These are phyloP conservation scores for Heliconius nattereri DNA, from an alignment of 1,140 invertebrate species.

Conservation along the genomic window DNA sequence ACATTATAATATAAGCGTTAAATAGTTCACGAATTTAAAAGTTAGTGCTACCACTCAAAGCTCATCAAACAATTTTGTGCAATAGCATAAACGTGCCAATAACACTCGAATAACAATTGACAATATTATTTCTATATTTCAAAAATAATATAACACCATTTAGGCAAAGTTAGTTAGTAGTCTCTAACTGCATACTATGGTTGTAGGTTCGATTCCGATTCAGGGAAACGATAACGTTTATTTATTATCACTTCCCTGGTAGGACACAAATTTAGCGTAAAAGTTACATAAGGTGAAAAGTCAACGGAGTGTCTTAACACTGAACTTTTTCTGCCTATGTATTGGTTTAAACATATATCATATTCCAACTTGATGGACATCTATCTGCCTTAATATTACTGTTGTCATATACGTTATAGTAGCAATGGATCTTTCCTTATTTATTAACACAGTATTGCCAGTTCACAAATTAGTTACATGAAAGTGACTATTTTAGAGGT, in stretches of 20 bases:
- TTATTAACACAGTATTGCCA: not conserved
- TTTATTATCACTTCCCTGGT: no score
- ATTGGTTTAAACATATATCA: not conserved
- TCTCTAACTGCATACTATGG: no score
- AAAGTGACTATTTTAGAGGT: not conserved
- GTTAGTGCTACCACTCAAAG: not conserved
- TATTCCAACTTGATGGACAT: not conserved
- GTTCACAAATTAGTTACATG: not conserved
- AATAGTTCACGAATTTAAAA: not conserved
- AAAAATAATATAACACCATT: not conserved
- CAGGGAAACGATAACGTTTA: no score
- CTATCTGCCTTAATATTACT: not conserved
- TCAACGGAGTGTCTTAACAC: constrained; percentile 1
- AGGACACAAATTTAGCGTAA: no score
- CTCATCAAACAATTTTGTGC: constrained; percentile 13
- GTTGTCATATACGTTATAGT: not conserved
- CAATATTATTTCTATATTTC: constrained; percentile 7
- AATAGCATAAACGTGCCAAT: constrained; percentile 18
- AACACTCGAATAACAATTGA: constrained; percentile 24
- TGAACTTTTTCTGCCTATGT: not conserved
- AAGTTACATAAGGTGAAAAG: no score
- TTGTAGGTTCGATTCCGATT: no score
- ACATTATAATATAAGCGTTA: not conserved
- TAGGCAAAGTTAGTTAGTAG: no score
- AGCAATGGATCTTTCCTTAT: not conserved